Evolutionary conservation across 64 coral and sea anemone genomes (phyloP).

Genomic region (Astreopora myriophthalma): DNA sequence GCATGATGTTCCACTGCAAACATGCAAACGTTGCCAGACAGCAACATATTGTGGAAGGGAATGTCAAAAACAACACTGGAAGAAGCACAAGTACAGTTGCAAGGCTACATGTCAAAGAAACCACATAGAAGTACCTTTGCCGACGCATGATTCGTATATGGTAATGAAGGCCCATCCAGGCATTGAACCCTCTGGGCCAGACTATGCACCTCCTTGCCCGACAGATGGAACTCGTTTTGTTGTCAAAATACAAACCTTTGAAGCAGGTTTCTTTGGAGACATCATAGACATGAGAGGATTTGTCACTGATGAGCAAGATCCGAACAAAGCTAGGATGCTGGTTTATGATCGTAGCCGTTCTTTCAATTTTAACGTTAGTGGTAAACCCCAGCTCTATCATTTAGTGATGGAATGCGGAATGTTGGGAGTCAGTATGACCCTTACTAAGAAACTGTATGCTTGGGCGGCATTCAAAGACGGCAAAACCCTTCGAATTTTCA

Average conservation of each 20-base stretch:
- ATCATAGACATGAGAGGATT: neutral
- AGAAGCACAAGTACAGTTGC: slow-evolving; percentile 48
- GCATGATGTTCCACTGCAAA: neutral
- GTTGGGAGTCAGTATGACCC: neutral
- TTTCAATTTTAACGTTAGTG: neutral
- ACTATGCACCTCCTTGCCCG: neutral
- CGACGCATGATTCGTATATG: neutral
- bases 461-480: slow-evolving; percentile 42
- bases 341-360: slow-evolving; percentile 25
- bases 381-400: neutral
- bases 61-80: slow-evolving; percentile 59
- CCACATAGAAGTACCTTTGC: neutral
- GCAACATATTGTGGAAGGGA: slow-evolving; percentile 44
- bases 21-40: slow-evolving; percentile 37
- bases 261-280: neutral
- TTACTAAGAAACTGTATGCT: slow-evolving; percentile 21
- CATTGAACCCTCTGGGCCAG: neutral
- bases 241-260: slow-evolving; percentile 37
- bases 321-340: neutral
- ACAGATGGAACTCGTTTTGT: slow-evolving; percentile 24
- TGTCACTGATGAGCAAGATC: neutral
- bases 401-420: slow-evolving; percentile 13
- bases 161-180: neutral
- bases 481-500: slow-evolving; percentile 16
- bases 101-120: neutral